phyloP scores from a whole-genome alignment of 2,113 vertebrate genomes.

The Megaceryle maxima region DNA sequence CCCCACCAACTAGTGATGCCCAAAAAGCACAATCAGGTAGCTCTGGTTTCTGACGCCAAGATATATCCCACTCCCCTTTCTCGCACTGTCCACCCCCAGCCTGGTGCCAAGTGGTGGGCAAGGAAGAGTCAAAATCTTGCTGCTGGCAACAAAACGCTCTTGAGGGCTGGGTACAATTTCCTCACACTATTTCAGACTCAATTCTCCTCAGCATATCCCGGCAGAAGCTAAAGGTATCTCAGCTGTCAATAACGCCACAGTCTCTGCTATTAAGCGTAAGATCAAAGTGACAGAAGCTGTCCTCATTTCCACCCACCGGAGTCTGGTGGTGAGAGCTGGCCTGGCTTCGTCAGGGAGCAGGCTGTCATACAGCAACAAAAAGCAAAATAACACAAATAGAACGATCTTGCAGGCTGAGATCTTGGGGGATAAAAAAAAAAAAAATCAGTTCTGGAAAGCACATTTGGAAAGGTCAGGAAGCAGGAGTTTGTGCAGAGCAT shows the following conservation, averaged over 20 bases:
- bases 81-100: neutral
- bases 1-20: neutral
- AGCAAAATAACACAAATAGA: neutral
- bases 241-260: rapidly evolving
- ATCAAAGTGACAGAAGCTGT: neutral
- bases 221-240: neutral
- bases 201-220: neutral
- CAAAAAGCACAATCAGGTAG: neutral
- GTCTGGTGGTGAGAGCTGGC: neutral
- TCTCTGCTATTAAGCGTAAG: neutral
- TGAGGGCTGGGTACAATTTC: neutral
- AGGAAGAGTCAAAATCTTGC: neutral
- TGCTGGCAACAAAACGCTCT: neutral
- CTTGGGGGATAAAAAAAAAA: rapidly evolving
- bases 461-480: neutral
- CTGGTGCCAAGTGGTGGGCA: neutral
- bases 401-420: neutral
- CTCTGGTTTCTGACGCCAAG: neutral
- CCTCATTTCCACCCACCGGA: neutral
- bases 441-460: neutral
- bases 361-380: neutral
- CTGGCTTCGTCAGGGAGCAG: neutral
- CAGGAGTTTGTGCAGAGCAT: neutral
- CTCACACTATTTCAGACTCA: neutral
- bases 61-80: neutral